phyloP scores from a whole-genome alignment of 2,113 vertebrate genomes.

The Sceloporus tristichus region DNA sequence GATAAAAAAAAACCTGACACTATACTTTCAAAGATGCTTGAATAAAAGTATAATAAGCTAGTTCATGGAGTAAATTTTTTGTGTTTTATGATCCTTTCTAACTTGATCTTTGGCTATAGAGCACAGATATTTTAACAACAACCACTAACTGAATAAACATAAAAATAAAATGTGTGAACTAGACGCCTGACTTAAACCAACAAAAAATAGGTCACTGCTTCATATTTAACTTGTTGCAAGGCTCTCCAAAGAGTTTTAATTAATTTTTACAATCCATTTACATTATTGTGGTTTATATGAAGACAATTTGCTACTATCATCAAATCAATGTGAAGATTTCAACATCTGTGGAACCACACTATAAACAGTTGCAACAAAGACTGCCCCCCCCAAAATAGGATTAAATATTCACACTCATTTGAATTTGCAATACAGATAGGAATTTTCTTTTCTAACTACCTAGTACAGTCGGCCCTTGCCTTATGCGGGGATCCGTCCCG shows the following conservation, averaged over 20 bases:
- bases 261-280: slow-evolving; percentile 36
- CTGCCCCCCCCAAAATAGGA: no score
- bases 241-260: not conserved
- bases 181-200: slow-evolving; percentile 63
- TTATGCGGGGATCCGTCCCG: no score
- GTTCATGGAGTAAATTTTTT: slow-evolving; percentile 72
- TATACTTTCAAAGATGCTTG: slow-evolving; percentile 68
- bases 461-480: no score
- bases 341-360: no score
- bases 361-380: no score
- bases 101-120: slow-evolving; percentile 67
- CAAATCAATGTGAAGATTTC: not conserved
- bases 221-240: slow-evolving; percentile 61
- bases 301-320: slow-evolving; percentile 29
- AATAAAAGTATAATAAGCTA: slow-evolving; percentile 78
- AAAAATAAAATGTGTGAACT: slow-evolving; percentile 54
- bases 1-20: slow-evolving; percentile 79
- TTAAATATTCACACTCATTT: no score
- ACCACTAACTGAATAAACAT: slow-evolving; percentile 68
- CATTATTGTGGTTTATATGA: slow-evolving; percentile 50
- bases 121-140: slow-evolving; percentile 60
- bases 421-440: no score
- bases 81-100: slow-evolving; percentile 68
- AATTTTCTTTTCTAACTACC: no score
- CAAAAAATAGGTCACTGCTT: slow-evolving; percentile 57